Conservation (phyloP, 2,113 vertebrate species). For the Entelurus aequoreus region DNA sequence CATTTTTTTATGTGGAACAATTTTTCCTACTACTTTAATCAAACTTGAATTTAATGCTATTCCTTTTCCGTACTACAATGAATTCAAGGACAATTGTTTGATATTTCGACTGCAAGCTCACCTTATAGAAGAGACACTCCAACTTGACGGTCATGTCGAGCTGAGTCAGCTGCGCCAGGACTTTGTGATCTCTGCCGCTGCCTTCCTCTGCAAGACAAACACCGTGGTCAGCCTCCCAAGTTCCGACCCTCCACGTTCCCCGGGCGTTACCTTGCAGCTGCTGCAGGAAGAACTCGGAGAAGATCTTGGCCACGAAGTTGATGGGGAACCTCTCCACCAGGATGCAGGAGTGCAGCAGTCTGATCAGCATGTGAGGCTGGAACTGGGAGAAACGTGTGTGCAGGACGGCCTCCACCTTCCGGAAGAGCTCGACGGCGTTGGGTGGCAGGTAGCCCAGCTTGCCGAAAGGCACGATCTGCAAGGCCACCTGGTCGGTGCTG, state of each 20-base stretch:
- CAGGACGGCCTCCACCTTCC: slow-evolving; percentile 78
- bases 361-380: slow-evolving; percentile 75
- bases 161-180: slow-evolving; percentile 80
- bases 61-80: too few species aligned
- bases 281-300: slow-evolving; percentile 84
- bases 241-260: too few species aligned
- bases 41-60: too few species aligned
- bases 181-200: slow-evolving; percentile 59
- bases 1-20: too few species aligned
- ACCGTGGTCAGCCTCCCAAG: neutral
- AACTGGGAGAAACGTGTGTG: slow-evolving; percentile 69
- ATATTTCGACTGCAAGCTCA: slow-evolving; percentile 1
- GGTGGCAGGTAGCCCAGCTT: slow-evolving; percentile 84
- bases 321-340: slow-evolving; percentile 83
- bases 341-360: slow-evolving; percentile 81
- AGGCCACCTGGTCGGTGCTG: slow-evolving; percentile 75
- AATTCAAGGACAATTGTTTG: too few species aligned
- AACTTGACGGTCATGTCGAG: slow-evolving; percentile 82
- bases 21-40: too few species aligned
- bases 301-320: slow-evolving; percentile 86
- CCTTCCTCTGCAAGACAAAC: slow-evolving; percentile 68
- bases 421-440: slow-evolving; percentile 75
- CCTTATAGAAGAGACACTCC: slow-evolving; percentile 86
- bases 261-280: slow-evolving; percentile 78
- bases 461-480: slow-evolving; percentile 78